Percentiles rank a stretch among this genome's conserved stretches.
Evolutionary conservation across 1,140 invertebrate genomes (phyloP).

Genomic region (Heliconius nattereri): DNA sequence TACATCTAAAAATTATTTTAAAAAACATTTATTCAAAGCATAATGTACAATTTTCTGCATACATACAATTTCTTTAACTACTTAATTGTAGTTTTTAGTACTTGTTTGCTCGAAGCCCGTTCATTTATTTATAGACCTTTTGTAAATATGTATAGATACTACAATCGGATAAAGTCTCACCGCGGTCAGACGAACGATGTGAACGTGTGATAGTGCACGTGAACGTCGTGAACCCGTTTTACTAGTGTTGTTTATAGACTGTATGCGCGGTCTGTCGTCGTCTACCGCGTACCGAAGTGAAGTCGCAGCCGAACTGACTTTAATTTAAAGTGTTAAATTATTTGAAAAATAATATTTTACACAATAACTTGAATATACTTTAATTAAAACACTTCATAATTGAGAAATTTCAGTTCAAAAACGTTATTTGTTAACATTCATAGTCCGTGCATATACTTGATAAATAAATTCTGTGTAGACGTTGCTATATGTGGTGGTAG

Average conservation of each 20-base stretch:
- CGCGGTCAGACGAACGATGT: conserved; percentile 32
- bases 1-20: too few relatives aligned
- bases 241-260: conserved; percentile 24
- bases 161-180: conserved; percentile 14
- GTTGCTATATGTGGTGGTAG: conserved; percentile 58
- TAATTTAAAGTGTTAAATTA: neutral
- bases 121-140: conserved; percentile 32
- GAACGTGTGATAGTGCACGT: conserved; percentile 56
- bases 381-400: neutral
- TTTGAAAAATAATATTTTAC: neutral
- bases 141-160: neutral
- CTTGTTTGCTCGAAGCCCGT: neutral
- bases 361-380: neutral
- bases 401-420: neutral
- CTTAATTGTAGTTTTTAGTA: neutral
- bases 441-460: conserved; percentile 25
- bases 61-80: neutral
- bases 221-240: conserved; percentile 44
- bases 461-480: conserved; percentile 49
- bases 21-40: too few relatives aligned
- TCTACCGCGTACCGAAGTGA: conserved; percentile 5
- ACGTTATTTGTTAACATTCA: conserved; percentile 2
- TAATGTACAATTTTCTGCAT: too few relatives aligned
- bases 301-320: neutral
- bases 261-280: conserved; percentile 13